These are phyloP conservation scores for Chromis chromis DNA, from an alignment of 2,797 vertebrate species.

Conservation along the genomic window DNA sequence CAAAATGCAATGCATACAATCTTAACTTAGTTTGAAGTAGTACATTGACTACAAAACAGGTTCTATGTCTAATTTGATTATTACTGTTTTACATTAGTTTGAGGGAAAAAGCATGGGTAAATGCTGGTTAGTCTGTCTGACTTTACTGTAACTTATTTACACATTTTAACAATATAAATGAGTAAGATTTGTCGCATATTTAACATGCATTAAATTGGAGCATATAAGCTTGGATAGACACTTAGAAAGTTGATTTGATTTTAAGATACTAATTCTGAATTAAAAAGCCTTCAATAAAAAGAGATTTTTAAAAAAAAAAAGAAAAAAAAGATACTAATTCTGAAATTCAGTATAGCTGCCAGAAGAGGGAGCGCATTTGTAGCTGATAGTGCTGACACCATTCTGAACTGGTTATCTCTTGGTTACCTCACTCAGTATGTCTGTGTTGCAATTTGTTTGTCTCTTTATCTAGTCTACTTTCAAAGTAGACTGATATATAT, in stretches of 20 bases:
- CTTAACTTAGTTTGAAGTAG: no score
- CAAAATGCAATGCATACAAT: neutral
- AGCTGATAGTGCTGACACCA: neutral
- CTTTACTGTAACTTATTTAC: neutral
- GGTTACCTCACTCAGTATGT: neutral
- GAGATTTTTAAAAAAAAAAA: no score
- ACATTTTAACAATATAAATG: neutral
- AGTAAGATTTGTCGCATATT: neutral
- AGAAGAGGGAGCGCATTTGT: constrained; percentile 35
- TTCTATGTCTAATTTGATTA: no score
- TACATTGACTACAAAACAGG: no score
- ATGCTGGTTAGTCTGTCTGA: no score
- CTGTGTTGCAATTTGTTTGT: neutral
- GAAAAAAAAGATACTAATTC: no score
- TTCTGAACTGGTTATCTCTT: neutral
- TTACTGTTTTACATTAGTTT: neutral
- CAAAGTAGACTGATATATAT: neutral
- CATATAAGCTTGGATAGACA: neutral
- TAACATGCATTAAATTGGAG: neutral
- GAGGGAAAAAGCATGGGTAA: neutral
- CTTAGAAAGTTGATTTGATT: neutral
- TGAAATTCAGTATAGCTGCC: constrained; percentile 31
- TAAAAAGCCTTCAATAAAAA: no score
- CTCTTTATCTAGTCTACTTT: neutral
- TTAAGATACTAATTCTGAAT: neutral